Evolutionary conservation across 1,140 invertebrate species (phyloP).

Genomic region (Vollenhovia emeryi): DNA sequence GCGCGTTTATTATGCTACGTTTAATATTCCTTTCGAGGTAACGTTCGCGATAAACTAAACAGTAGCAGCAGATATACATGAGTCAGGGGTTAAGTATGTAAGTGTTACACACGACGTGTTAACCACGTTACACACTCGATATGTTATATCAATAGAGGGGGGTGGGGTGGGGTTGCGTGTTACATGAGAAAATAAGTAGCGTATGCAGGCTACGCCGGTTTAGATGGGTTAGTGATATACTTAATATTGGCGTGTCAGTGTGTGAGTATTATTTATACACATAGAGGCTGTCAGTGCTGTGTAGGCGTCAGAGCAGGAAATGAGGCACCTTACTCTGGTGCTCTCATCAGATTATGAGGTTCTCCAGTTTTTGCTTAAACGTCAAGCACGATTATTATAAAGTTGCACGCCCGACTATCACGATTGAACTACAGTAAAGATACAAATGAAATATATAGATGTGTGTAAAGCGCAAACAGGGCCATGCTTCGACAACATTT

Average conservation of each 20-base stretch:
- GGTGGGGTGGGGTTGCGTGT: constrained; percentile 61
- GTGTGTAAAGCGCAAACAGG: constrained; percentile 24
- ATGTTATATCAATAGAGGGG: constrained; percentile 46
- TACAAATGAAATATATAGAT: constrained; percentile 16
- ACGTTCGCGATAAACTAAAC: constrained; percentile 6
- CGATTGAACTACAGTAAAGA: constrained; percentile 22
- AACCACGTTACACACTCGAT: constrained; percentile 42
- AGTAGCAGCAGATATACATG: constrained; percentile 1
- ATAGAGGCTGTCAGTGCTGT: constrained; percentile 61
- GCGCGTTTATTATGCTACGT: not conserved
- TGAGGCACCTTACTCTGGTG: constrained; percentile 16
- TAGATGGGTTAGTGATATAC: constrained; percentile 66
- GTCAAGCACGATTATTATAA: constrained; percentile 54
- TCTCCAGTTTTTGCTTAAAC: constrained; percentile 22
- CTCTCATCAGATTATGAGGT: constrained; percentile 49
- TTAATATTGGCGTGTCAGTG: constrained; percentile 66
- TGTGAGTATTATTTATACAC: constrained; percentile 65
- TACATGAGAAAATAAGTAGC: constrained; percentile 55
- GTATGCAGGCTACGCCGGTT: constrained; percentile 37
- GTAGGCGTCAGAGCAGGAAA: constrained; percentile 51
- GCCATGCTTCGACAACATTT: not conserved
- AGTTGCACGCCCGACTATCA: constrained; percentile 32
- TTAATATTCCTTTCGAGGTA: not conserved
- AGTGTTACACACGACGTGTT: constrained; percentile 8
- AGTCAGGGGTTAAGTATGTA: constrained; percentile 33